A percentile compares a stretch with the other conserved stretches of the same genome.
Evolutionary conservation across 1,140 invertebrate genomes (phyloP).

Genomic region (Adelges cooleyi): DNA sequence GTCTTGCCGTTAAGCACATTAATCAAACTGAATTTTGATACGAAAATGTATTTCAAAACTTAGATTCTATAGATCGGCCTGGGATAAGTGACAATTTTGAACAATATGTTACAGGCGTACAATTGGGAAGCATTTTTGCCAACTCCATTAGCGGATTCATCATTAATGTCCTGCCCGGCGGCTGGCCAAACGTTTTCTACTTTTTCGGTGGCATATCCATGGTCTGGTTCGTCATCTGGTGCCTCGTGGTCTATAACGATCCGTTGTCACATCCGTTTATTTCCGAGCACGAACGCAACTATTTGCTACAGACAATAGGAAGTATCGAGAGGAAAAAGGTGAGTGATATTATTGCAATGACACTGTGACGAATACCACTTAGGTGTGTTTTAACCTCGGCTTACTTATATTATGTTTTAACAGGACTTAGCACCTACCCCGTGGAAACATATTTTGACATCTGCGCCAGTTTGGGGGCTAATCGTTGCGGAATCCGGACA

Average conservation of each 20-base stretch:
- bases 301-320: constrained; percentile 44
- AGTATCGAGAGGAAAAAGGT: constrained; percentile 33
- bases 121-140: constrained; percentile 59
- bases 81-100: too few relatives aligned
- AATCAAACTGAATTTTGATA: too few relatives aligned
- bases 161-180: constrained; percentile 47
- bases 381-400: too few relatives aligned
- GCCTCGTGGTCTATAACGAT: constrained; percentile 58
- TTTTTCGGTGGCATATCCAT: constrained; percentile 64
- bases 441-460: constrained; percentile 62
- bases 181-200: constrained; percentile 70
- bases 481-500: constrained; percentile 60
- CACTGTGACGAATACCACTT: neutral
- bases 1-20: too few relatives aligned
- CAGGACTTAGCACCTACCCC: constrained; percentile 41
- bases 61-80: too few relatives aligned
- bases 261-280: constrained; percentile 76
- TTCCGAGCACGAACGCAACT: constrained; percentile 61
- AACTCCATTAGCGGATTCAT: constrained; percentile 58
- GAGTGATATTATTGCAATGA: too few relatives aligned
- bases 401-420: neutral
- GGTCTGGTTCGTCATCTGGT: constrained; percentile 61
- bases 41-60: too few relatives aligned
- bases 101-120: constrained; percentile 32
- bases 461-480: constrained; percentile 59